A percentile compares a stretch with the other conserved stretches of the same genome.
phyloP scores from a whole-genome alignment of 2,797 vertebrate genomes.

The Myotis pilosus region DNA sequence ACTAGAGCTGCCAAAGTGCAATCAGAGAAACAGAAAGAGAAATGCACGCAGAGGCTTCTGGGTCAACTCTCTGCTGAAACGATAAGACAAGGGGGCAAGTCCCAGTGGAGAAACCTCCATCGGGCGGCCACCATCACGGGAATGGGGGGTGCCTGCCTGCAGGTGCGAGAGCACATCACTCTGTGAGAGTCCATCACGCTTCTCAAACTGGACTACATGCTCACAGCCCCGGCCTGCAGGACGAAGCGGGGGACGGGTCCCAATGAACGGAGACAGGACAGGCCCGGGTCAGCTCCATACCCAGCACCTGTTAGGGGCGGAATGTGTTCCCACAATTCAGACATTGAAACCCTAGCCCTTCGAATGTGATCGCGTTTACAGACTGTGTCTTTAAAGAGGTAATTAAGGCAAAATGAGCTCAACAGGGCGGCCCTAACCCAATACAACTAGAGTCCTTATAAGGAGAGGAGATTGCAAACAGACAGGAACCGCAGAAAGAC shows the following conservation, averaged over 20 bases:
- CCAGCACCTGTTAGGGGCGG: fast-evolving
- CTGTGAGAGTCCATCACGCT: neutral
- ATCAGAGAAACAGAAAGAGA: neutral
- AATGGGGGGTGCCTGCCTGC: neutral
- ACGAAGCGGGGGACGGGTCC: neutral
- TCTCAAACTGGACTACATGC: neutral
- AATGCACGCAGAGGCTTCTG: neutral
- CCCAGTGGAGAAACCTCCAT: neutral
- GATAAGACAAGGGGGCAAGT: fast-evolving
- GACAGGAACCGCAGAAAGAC: fast-evolving
- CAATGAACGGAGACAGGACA: neutral
- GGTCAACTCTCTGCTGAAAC: neutral
- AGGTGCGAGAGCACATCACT: neutral
- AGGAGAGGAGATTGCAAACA: no score
- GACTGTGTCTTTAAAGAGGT: neutral
- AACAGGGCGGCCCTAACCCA: fast-evolving
- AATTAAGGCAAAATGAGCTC: neutral
- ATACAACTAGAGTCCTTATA: fast-evolving
- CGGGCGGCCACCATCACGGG: no score
- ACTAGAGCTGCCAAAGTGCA: fast-evolving
- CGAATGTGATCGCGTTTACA: neutral
- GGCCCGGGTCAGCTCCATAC: neutral
- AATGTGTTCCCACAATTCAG: neutral
- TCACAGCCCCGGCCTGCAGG: neutral
- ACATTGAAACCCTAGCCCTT: neutral